Percentiles rank a stretch among this genome's conserved stretches.
Evolutionary conservation across 1,140 invertebrate genomes (phyloP).

Genomic region (Megathymus violae): DNA sequence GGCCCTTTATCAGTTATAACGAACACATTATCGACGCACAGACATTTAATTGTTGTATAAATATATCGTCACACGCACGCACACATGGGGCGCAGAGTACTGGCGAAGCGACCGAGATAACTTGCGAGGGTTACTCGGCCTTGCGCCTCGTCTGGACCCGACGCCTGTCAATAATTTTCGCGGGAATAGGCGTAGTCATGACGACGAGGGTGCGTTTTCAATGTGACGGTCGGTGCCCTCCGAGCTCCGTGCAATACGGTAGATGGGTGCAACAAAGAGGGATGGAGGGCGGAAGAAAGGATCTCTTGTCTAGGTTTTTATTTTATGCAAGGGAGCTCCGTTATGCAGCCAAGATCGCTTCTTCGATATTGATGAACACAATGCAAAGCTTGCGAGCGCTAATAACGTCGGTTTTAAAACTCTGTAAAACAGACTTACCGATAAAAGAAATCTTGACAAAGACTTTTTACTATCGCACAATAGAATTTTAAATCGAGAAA

Average conservation of each 20-base stretch:
- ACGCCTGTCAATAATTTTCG: constrained; percentile 75
- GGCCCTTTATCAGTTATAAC: constrained; percentile 62
- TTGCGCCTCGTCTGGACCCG: constrained; percentile 60
- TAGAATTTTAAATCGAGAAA: background rate
- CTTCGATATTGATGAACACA: constrained; percentile 17
- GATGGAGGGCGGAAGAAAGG: constrained; percentile 68
- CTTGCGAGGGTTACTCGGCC: constrained; percentile 37
- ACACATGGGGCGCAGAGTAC: constrained; percentile 15
- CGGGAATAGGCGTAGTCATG: constrained; percentile 76
- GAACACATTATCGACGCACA: constrained; percentile 58
- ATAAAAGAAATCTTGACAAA: background rate
- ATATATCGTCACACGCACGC: constrained; percentile 64
- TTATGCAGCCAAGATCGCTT: constrained; percentile 24
- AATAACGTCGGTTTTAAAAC: background rate
- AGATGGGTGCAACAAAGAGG: constrained; percentile 61
- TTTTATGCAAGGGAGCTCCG: constrained; percentile 59
- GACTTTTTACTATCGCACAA: background rate
- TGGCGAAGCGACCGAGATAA: constrained; percentile 12
- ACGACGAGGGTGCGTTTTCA: constrained; percentile 72
- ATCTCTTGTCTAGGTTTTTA: constrained; percentile 66
- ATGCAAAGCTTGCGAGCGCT: constrained; percentile 14
- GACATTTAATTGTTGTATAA: constrained; percentile 65
- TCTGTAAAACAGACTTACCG: background rate
- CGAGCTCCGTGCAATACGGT: constrained; percentile 50
- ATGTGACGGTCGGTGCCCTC: constrained; percentile 72